Evolutionary conservation across 2,888 invertebrate species (phyloP).

Genomic region (Galeruca laticollis): DNA sequence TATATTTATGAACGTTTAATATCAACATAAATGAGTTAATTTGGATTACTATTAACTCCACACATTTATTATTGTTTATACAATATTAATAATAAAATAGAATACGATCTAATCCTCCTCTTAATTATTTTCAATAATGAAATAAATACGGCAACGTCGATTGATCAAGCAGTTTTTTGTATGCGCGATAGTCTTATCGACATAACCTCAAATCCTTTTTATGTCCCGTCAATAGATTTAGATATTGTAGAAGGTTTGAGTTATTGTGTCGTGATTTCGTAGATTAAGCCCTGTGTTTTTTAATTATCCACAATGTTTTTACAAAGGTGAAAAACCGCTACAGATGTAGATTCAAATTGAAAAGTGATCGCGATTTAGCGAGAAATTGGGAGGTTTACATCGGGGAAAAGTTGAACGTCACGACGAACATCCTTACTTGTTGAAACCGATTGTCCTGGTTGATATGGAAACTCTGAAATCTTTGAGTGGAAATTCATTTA

Average conservation of each 20-base stretch:
- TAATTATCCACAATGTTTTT: conserved; percentile 4
- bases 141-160: conserved; percentile 15
- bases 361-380: conserved; percentile 11
- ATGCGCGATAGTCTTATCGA: conserved; percentile 29
- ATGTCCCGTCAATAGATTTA: conserved; percentile 29
- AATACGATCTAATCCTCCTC: neutral
- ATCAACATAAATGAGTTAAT: neutral
- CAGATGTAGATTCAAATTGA: conserved; percentile 14
- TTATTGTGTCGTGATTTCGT: conserved; percentile 32
- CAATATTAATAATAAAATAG: neutral
- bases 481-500: conserved; percentile 47
- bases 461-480: conserved; percentile 46
- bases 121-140: neutral
- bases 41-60: neutral
- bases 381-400: conserved; percentile 35
- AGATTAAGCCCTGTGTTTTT: conserved; percentile 18
- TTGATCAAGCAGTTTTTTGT: conserved; percentile 39
- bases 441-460: conserved; percentile 34
- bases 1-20: neutral
- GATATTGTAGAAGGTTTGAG: conserved; percentile 29
- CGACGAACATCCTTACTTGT: conserved; percentile 40
- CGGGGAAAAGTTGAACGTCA: conserved; percentile 38
- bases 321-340: conserved; percentile 8
- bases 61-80: neutral
- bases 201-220: conserved; percentile 45